Base-by-base conservation (phyloP, 2,888 invertebrate species). In the Harmothoe impar region DNA sequence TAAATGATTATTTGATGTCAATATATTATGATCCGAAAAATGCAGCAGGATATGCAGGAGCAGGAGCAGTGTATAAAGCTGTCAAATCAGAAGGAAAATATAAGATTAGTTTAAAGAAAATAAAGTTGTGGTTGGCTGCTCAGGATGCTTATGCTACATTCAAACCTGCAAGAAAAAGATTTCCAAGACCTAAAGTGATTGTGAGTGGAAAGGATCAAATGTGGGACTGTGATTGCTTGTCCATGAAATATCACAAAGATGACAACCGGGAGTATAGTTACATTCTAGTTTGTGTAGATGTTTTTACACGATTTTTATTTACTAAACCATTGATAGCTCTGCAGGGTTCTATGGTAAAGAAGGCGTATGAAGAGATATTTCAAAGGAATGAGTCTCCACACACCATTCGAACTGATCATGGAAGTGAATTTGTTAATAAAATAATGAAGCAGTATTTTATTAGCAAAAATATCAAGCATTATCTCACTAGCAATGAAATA, bases 131-230 rank as follows among this genome's bases (percentile, higher is more conserved):
- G n/a, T n/a, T n/a, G n/a, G n/a, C n/a, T n/a, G n/a, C n/a, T n/a
- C n/a, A n/a, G n/a, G n/a, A n/a, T n/a, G n/a, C n/a, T n/a, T n/a
- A n/a, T n/a, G n/a, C n/a, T n/a, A n/a, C n/a, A n/a, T n/a, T n/a
- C n/a, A n/a, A n/a, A n/a, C n/a, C n/a, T n/a, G 84, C 52, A 0
- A 84, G 52, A 23, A 84, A 29, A 84, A 31, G 29, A 35, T 84
- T 84, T 84, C 43, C 43, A 0, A 43, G 84, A 51, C 43, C 43
- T 35, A 84, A 29, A 25, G 52, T 84, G 51, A 35, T 84, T 25
- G 25, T 25, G 12, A 29, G 84, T 43, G 84, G 0, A 7, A 84
- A 84, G 29, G 84, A 84, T 35, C 35, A 35, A 12, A 31, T 35
- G 17, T 35, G 33, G 84, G 84, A 84, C 7, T 35, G 23, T 7